A percentile compares a stretch with the other conserved stretches of the same genome.
Conservation (phyloP, 2,888 invertebrate genomes). For the Dione juno region DNA sequence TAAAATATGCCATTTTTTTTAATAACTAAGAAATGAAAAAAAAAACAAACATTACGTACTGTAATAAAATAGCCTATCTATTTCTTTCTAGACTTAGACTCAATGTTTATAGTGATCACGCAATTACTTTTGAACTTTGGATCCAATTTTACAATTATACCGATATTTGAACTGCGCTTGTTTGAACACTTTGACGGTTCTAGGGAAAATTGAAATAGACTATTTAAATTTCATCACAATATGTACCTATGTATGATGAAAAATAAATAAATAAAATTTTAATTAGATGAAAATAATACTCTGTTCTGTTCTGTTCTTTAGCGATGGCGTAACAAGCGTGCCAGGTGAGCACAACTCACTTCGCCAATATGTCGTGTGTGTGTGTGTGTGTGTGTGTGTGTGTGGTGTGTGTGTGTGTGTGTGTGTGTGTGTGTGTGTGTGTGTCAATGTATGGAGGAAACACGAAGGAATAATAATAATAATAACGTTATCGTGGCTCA, state of each 20-base stretch:
- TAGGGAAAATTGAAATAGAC: conserved; percentile 50
- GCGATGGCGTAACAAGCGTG: no score
- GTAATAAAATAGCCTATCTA: conserved; percentile 53
- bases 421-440: no score
- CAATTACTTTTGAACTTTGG: conserved; percentile 58
- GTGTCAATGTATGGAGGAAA: no score
- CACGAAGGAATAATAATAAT: no score
- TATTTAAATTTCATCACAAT: background rate
- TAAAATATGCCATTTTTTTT: background rate
- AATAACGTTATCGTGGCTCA: no score
- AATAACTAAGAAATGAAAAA: background rate
- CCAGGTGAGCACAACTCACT: no score
- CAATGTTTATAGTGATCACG: conserved; percentile 61
- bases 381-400: no score
- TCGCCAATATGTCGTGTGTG: no score
- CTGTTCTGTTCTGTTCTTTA: no score
- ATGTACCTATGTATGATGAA: background rate
- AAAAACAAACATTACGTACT: background rate
- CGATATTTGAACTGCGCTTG: conserved; percentile 60
- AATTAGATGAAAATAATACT: no score
- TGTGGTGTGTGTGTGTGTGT: no score
- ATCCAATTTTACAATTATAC: conserved; percentile 64
- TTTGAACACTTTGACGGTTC: conserved; percentile 48
- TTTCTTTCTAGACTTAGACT: conserved; percentile 60
- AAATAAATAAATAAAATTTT: no score